Base-by-base conservation (phyloP, 1,140 invertebrate species). In the Magallana gigas region DNA sequence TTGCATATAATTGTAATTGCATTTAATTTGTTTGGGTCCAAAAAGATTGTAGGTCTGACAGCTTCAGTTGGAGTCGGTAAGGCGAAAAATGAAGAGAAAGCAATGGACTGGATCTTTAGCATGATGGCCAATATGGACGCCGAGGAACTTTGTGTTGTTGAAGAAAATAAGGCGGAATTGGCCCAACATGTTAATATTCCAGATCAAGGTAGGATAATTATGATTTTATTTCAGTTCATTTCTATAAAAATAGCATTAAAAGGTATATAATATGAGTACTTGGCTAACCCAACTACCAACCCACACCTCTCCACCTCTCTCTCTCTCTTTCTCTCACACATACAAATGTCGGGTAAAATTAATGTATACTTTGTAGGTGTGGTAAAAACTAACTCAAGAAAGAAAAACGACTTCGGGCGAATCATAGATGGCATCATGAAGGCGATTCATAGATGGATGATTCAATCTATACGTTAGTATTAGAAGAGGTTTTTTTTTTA, bases 61-160 rank as follows among this genome's bases (percentile, higher is more conserved):
- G 94, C 94, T 29, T 94, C 93, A 6, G 88, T 94, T 16, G 93
- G 94, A 12, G 93, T 94, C 62, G 93, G 94, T 6, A 92, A 93
- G 18, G 92, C 93, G 1, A 90, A 82, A 9, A 88, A 71, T 11
- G 57, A 81, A 29, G 18, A 87, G 3, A 84, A 85, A 58, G 92
- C 91, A 36, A 83, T 90, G 36, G 83, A 90, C 0, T 93, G 93
- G 86, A 92, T 94, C 57, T 83, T 90, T 56, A 90, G 85, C n/a
- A 86, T 94, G 80, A 94, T 93, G 91, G 93, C 93, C 0, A 93
- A 94, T 59, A 87, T 94, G 18, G 93, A 94, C 87, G 89, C 91
- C 58, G 87, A 90, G 4, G 81, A 88, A 14, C 88, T 94, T 36
- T 89, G 88, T 68, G 92, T 92, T 7, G 93, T 93, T 0, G 87